Evolutionary conservation across 64 coral and sea anemone genomes (phyloP).

Genomic region (Actinia equina): DNA sequence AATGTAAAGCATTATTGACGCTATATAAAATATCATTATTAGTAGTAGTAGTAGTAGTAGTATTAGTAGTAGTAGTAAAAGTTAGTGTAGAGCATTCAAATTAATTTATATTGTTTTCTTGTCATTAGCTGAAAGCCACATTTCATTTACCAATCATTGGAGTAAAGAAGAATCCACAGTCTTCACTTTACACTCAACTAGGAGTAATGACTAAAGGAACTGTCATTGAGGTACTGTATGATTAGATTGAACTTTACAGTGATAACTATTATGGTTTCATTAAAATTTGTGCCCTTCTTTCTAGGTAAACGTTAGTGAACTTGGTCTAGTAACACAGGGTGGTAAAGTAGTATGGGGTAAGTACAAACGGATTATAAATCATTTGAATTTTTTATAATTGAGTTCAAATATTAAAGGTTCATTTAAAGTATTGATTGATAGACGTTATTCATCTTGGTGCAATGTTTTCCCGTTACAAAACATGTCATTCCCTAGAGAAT

Average conservation of each 20-base stretch:
- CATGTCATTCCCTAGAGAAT: too few relatives aligned
- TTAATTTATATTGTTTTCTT: background rate
- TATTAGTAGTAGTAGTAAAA: too few relatives aligned
- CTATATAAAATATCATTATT: too few relatives aligned
- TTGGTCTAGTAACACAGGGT: constrained; percentile 94
- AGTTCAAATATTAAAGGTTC: too few relatives aligned
- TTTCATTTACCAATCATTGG: constrained; percentile 96
- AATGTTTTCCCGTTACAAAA: too few relatives aligned
- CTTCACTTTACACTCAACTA: constrained; percentile 89
- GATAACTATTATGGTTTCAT: too few relatives aligned
- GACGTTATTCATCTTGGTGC: too few relatives aligned
- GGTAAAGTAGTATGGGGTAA: constrained; percentile 98
- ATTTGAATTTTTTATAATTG: too few relatives aligned
- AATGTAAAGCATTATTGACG: too few relatives aligned
- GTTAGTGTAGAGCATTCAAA: too few relatives aligned
- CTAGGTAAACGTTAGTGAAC: constrained; percentile 95
- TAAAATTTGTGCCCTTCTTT: background rate
- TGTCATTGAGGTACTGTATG: constrained; percentile 67
- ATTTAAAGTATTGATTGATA: too few relatives aligned
- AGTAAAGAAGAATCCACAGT: constrained; percentile 98
- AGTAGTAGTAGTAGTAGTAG: too few relatives aligned
- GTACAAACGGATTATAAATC: background rate
- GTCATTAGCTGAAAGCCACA: constrained; percentile 90
- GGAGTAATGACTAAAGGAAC: constrained; percentile 99
- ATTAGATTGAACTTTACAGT: background rate